Evolutionary conservation across 1,140 invertebrate species (phyloP).

Genomic region (Harpegnathos saltator): DNA sequence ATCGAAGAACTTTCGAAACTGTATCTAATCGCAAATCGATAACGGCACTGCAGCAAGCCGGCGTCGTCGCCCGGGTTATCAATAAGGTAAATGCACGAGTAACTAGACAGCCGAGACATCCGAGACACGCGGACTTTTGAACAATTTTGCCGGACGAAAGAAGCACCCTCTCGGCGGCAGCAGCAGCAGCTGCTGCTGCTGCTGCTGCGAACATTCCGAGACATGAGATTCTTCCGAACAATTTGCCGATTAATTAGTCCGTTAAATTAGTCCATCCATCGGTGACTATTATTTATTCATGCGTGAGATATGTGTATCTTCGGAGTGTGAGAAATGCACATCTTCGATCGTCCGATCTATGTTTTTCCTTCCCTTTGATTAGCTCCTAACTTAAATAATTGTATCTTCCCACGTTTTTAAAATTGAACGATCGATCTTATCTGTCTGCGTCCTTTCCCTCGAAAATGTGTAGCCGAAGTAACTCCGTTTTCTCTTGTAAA

Average conservation of each 20-base stretch:
- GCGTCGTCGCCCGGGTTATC: constrained; percentile 5
- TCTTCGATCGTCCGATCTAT: too few species aligned
- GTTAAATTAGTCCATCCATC: too few species aligned
- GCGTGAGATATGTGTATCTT: too few species aligned
- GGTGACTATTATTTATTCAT: too few species aligned
- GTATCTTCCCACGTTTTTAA: constrained; percentile 2
- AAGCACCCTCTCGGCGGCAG: neutral
- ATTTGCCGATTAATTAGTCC: too few species aligned
- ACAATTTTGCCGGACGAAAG: neutral
- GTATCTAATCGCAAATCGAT: constrained; percentile 31
- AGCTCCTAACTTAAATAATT: neutral
- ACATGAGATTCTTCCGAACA: too few species aligned
- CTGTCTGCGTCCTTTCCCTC: neutral
- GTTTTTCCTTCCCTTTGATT: neutral
- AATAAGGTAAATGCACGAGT: constrained; percentile 6
- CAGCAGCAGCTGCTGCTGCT: too few species aligned
- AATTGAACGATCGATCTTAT: neutral
- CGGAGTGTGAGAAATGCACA: neutral
- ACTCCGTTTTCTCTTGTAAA: constrained; percentile 7
- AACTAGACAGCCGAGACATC: too few species aligned
- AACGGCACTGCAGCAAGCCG: neutral
- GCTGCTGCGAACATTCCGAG: too few species aligned
- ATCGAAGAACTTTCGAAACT: constrained; percentile 24
- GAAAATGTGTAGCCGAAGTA: too few species aligned
- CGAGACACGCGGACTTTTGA: constrained; percentile 1